A percentile compares a stretch with the other conserved stretches of the same genome.
Conservation (phyloP, 2,797 vertebrate species). For the Malacoctenus gilli region DNA sequence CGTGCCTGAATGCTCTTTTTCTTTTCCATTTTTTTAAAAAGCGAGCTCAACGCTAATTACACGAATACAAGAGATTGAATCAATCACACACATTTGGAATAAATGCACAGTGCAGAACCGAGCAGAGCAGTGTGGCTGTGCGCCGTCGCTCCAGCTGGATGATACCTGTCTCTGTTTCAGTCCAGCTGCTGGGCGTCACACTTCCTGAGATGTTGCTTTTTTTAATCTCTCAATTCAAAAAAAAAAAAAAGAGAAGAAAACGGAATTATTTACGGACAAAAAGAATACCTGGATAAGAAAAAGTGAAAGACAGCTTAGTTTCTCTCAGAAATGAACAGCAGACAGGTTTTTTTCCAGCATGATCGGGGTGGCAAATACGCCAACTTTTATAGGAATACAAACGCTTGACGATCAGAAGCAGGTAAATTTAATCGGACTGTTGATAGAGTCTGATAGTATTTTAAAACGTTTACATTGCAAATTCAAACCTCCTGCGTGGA, state of each 20-base stretch:
- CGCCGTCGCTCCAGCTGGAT: conserved; percentile 20
- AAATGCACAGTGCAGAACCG: conserved; percentile 61
- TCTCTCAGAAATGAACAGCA: too few relatives aligned
- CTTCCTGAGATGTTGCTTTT: conserved; percentile 54
- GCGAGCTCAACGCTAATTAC: conserved; percentile 19
- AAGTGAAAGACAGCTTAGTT: conserved; percentile 59
- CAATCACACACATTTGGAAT: conserved; percentile 54
- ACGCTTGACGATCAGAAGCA: conserved; percentile 3
- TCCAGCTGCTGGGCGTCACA: conserved; percentile 39
- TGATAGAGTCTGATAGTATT: background rate
- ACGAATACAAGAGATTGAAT: conserved; percentile 60
- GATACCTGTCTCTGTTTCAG: conserved; percentile 17
- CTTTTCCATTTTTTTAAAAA: conserved; percentile 9
- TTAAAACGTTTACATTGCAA: conserved; percentile 19
- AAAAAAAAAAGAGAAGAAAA: too few relatives aligned
- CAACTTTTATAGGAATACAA: conserved; percentile 23
- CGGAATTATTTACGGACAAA: conserved; percentile 26
- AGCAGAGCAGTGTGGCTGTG: conserved; percentile 43
- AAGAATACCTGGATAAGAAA: conserved; percentile 71
- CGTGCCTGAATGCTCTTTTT: conserved; percentile 13
- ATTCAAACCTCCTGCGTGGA: conserved; percentile 10
- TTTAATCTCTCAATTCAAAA: conserved; percentile 45
- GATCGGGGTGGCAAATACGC: conserved; percentile 17
- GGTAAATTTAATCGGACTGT: too few relatives aligned
- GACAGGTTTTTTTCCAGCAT: conserved; percentile 33